Evolutionary conservation across 2,797 vertebrate species (phyloP).

Genomic region (Borostomias antarcticus): DNA sequence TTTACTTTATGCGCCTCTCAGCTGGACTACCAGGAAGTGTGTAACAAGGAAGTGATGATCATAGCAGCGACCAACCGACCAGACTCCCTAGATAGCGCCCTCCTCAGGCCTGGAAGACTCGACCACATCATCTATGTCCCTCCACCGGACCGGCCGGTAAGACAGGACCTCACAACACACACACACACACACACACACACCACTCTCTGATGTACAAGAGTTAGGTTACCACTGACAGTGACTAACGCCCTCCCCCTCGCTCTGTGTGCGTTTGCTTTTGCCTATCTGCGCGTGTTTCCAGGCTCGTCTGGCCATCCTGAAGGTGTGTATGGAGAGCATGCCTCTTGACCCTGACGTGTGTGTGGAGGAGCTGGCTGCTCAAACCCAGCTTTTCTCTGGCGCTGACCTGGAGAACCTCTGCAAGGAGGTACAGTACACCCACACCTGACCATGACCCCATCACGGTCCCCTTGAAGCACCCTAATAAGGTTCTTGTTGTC

Average conservation of each 20-base stretch:
- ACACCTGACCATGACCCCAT: fast-evolving
- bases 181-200: not conserved
- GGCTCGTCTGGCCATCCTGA: conserved; percentile 86
- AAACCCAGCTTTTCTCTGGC: conserved; percentile 86
- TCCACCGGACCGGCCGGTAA: conserved; percentile 89
- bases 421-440: conserved; percentile 82
- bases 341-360: conserved; percentile 80
- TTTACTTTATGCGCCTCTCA: conserved; percentile 50
- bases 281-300: too few relatives aligned
- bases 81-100: conserved; percentile 88
- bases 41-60: conserved; percentile 88
- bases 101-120: conserved; percentile 92
- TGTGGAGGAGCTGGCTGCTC: conserved; percentile 78
- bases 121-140: conserved; percentile 91
- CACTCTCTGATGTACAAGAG: not conserved
- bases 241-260: too few relatives aligned
- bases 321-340: conserved; percentile 79
- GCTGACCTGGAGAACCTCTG: conserved; percentile 93
- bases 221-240: not conserved
- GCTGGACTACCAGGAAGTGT: conserved; percentile 83
- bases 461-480: too few relatives aligned
- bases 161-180: not conserved
- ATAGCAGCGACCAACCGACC: conserved; percentile 94
- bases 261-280: conserved; percentile 13
- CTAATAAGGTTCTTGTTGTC: too few relatives aligned